Conservation (phyloP, 2,888 invertebrate genomes). For the Biston stratarius region DNA sequence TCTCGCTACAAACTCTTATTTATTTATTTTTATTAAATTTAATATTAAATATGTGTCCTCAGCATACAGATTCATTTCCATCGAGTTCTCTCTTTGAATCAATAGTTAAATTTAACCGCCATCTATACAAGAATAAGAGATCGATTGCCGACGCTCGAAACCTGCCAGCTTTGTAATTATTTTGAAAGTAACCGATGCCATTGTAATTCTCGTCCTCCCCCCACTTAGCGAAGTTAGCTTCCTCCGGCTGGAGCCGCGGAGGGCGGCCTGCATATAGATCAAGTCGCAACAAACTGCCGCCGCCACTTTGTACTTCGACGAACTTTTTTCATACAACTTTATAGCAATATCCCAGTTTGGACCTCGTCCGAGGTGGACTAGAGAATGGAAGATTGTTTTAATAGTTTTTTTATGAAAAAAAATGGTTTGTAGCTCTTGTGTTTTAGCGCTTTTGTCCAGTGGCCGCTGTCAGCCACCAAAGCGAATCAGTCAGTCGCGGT, state of each 20-base stretch:
- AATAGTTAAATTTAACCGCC: no score
- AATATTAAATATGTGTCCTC: no score
- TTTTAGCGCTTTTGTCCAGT: no score
- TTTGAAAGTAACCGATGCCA: background rate
- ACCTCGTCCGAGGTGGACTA: background rate
- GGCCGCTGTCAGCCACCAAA: no score
- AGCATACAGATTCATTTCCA: no score
- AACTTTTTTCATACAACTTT: slow-evolving; percentile 42
- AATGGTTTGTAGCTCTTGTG: background rate
- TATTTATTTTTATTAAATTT: no score
- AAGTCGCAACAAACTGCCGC: slow-evolving; percentile 24
- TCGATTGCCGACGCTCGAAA: background rate
- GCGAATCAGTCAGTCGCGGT: no score
- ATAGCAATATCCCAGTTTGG: slow-evolving; percentile 24
- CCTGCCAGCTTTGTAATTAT: background rate
- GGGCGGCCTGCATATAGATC: slow-evolving; percentile 28
- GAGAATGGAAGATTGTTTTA: background rate
- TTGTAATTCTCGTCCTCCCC: slow-evolving; percentile 11
- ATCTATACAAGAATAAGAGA: background rate
- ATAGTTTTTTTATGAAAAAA: background rate
- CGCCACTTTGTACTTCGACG: slow-evolving; percentile 16
- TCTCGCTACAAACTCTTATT: no score
- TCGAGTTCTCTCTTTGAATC: no score
- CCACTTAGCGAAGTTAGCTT: slow-evolving; percentile 10
- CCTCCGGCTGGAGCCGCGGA: background rate